A percentile compares a stretch with the other conserved stretches of the same genome.
phyloP scores from a whole-genome alignment of 2,797 vertebrate genomes.

The Pyrocephalus nanus region DNA sequence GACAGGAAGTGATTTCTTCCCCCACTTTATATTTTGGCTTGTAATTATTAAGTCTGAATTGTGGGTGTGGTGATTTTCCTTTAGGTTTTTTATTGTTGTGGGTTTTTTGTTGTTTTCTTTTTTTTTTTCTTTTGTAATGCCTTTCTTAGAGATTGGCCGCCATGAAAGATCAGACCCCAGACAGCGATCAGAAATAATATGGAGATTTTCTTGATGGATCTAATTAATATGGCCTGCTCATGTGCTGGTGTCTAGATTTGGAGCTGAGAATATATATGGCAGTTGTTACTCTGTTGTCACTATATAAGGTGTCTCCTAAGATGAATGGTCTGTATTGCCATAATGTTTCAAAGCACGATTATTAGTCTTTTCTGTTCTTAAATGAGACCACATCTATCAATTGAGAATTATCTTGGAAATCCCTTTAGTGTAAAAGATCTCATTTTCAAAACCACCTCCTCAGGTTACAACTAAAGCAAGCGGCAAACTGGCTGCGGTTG shows the following conservation, averaged over 20 bases:
- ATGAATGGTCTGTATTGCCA: not conserved
- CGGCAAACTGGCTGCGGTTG: not conserved
- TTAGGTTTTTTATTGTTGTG: not conserved
- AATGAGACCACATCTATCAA: not conserved
- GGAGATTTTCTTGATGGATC: not conserved
- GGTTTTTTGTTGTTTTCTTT: fast-evolving
- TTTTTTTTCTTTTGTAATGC: not conserved
- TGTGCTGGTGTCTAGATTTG: not conserved
- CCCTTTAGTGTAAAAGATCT: not conserved
- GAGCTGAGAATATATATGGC: not conserved
- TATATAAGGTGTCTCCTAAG: not conserved
- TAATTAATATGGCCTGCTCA: not conserved
- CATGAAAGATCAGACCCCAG: not conserved
- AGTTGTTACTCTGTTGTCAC: not conserved
- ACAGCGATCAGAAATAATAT: not conserved
- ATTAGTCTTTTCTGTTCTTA: constrained; percentile 17
- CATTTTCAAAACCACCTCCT: constrained; percentile 20
- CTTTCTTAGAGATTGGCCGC: not conserved
- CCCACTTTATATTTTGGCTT: not conserved
- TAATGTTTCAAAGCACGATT: not conserved
- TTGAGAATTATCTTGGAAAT: constrained; percentile 37
- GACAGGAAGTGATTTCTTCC: not conserved
- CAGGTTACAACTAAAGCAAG: not conserved
- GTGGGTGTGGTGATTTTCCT: not conserved
- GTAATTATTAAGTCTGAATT: not conserved